Conservation (phyloP, 2,888 invertebrate species). For the Melangyna quadrimaculata region DNA sequence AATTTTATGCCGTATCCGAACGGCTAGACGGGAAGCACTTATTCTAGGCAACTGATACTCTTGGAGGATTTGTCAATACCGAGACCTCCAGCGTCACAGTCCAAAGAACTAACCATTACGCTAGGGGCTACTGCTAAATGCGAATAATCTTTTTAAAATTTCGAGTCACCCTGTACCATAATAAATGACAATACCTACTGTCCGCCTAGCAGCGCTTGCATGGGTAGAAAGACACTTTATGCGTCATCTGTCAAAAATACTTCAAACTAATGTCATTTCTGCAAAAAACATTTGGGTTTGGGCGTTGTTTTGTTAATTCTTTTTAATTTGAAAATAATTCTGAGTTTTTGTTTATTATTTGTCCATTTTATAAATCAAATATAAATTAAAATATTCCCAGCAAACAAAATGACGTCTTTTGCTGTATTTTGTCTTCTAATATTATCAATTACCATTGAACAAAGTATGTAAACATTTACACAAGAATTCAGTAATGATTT, state of each 20-base stretch:
- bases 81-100: too few species aligned
- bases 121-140: too few species aligned
- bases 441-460: conserved; percentile 25
- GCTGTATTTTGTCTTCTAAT: conserved; percentile 1
- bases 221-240: not conserved
- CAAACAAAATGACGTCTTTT: conserved; percentile 6
- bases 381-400: not conserved
- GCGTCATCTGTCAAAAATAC: conserved; percentile 34
- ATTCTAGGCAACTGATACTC: too few species aligned
- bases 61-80: too few species aligned
- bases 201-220: not conserved
- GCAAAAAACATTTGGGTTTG: conserved; percentile 19
- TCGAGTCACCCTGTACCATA: not conserved
- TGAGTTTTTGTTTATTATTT: conserved; percentile 33
- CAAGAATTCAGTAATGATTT: not conserved
- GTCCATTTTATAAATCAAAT: not conserved
- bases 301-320: conserved; percentile 67
- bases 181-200: not conserved
- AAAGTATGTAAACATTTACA: conserved; percentile 37
- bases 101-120: too few species aligned
- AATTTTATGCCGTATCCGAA: too few species aligned
- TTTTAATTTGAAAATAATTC: not conserved
- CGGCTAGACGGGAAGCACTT: too few species aligned
- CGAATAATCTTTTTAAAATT: not conserved
- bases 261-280: conserved; percentile 5